Percentiles rank a stretch among this genome's conserved stretches.
Evolutionary conservation across 2,888 invertebrate genomes (phyloP).

Genomic region (Trichopoda pennipes): DNA sequence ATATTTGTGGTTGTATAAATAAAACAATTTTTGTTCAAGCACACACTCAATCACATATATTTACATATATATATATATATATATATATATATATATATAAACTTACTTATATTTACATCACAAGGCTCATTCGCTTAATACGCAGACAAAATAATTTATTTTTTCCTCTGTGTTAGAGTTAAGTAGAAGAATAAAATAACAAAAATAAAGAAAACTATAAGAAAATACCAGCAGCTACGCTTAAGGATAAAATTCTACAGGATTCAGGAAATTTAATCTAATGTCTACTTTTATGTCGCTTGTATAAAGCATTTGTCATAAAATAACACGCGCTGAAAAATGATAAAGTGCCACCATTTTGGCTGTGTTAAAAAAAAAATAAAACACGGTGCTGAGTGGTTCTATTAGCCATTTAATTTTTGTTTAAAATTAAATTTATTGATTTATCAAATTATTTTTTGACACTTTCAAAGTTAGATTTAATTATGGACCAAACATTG

Average conservation of each 20-base stretch:
- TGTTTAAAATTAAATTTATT: too few species aligned
- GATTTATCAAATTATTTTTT: too few species aligned
- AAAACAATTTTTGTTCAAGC: background rate
- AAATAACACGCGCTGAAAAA: background rate
- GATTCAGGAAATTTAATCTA: conserved; percentile 47
- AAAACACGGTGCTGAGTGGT: too few species aligned
- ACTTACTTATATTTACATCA: background rate
- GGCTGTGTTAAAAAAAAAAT: too few species aligned
- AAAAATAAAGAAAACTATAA: background rate
- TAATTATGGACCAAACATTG: too few species aligned
- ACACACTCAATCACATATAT: background rate
- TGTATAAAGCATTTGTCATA: background rate
- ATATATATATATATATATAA: background rate
- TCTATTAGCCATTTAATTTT: too few species aligned
- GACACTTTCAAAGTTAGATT: too few species aligned
- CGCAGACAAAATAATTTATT: conserved; percentile 58
- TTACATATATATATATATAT: background rate
- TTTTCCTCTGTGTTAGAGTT: conserved; percentile 44
- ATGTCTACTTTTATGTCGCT: conserved; percentile 31
- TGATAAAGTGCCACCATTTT: background rate
- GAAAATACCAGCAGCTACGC: background rate
- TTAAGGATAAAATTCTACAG: background rate
- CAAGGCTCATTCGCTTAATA: conserved; percentile 28
- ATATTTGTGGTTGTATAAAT: conserved; percentile 20
- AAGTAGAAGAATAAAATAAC: background rate